Conservation (phyloP, 2,797 vertebrate genomes). For the Picus viridis region DNA sequence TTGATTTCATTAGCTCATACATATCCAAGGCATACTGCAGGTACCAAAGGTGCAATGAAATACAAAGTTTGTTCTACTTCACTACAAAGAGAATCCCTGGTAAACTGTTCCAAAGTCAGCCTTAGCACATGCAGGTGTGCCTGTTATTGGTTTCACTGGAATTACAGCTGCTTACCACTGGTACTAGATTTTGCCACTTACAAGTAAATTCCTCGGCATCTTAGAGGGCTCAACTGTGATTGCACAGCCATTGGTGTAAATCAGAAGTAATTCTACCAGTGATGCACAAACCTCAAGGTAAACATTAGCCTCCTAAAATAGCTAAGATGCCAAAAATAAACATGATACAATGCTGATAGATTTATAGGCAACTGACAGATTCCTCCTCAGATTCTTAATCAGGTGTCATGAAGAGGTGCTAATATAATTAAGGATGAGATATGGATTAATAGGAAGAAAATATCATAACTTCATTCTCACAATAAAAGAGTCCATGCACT, state of each 20-base stretch:
- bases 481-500: constrained; percentile 20
- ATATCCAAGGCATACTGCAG: not conserved
- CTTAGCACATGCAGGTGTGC: constrained; percentile 57
- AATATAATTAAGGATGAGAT: constrained; percentile 71
- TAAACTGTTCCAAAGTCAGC: constrained; percentile 36
- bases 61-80: constrained; percentile 49
- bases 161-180: constrained; percentile 7
- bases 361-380: constrained; percentile 37
- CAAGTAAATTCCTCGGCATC: constrained; percentile 11
- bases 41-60: constrained; percentile 48
- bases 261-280: constrained; percentile 24
- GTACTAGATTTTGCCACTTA: constrained; percentile 14
- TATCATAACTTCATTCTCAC: constrained; percentile 39
- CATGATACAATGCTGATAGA: constrained; percentile 24
- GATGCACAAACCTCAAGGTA: not conserved
- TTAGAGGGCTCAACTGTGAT: not conserved
- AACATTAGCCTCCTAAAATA: constrained; percentile 9
- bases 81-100: constrained; percentile 45
- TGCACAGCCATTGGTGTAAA: constrained; percentile 1
- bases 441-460: constrained; percentile 67
- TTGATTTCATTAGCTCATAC: constrained; percentile 48
- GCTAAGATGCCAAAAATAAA: constrained; percentile 21
- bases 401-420: constrained; percentile 42
- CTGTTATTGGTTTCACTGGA: constrained; percentile 48
- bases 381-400: constrained; percentile 46